Evolutionary conservation across 2,797 vertebrate genomes (phyloP), one percentile per base, ranked within the genome.

Genomic region (Cheirogaleus major): DNA sequence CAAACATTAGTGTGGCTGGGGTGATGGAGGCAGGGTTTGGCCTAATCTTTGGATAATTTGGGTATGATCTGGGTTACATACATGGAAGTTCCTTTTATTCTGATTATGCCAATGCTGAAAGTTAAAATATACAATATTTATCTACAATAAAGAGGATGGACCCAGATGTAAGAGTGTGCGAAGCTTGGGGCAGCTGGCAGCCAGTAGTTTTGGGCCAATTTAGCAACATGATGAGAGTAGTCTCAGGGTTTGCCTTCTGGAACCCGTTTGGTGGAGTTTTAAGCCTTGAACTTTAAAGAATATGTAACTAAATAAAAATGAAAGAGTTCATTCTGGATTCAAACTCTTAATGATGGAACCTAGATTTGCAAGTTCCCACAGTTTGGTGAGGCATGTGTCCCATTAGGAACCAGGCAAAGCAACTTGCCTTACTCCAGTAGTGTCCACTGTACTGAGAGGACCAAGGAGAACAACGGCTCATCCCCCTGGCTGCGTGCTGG

Each of bases 381-480:
- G 3, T 23, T 3, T 23, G 43, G 20, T 11, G 45, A 85, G 57
- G 43, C 25, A 63, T 8, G 0, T 7, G 2, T 18, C 13, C n/a
- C 1, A 4, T 41, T 7, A 59, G 35, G 25, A 55, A 23, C 13
- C 55, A 65, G n/a, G 70, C 5, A 5, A 65, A 4, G 52, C 1
- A 0, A 4, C 35, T 9, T 52, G 55, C 27, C 38, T 48, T 22
- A 1, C 1, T 45, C 55, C 0, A 67, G 59, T 17, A 25, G 35
- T 7, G 23, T 32, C 23, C 0, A 1, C 20, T 0, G 0, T 23
- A 23, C 17, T 35, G 30, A 23, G 18, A 78, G 23, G 12, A 57
- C 41, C 35, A 72, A 38, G 38, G 38, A 38, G 38, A 38, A 38
- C 38, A 38, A 38, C 38, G 38, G 38, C 38, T 38, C 38, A 38